Conservation (phyloP, 2,113 vertebrate genomes). For the human (Homo sapiens) region DNA sequence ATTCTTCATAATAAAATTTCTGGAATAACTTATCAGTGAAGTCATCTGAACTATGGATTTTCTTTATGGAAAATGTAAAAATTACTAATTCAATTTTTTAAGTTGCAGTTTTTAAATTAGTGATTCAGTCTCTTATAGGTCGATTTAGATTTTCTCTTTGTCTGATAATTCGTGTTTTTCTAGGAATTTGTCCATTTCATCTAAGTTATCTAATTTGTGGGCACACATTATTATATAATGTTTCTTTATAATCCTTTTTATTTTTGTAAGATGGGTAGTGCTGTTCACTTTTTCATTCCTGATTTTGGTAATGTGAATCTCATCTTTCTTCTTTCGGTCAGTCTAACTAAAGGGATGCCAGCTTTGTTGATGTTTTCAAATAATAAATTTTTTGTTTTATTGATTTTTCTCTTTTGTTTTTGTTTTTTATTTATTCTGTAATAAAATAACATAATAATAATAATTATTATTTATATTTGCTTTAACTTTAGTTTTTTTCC, state of each 20-base stretch:
- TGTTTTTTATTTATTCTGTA: not conserved
- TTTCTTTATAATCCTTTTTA: not conserved
- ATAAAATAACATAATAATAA: no score
- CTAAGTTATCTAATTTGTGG: not conserved
- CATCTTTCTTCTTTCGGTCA: not conserved
- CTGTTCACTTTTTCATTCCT: not conserved
- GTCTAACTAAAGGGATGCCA: not conserved
- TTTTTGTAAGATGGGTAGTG: not conserved
- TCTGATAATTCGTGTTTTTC: not conserved
- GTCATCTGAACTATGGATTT: not conserved
- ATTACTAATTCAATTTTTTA: not conserved
- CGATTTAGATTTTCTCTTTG: not conserved
- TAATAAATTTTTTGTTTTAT: not conserved
- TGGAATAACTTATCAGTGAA: not conserved
- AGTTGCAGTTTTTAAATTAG: not conserved
- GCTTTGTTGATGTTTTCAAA: not conserved
- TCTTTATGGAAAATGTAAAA: not conserved
- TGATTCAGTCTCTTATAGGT: not conserved
- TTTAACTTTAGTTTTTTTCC: not conserved
- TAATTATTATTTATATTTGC: not conserved
- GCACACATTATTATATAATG: not conserved
- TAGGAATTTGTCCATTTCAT: not conserved
- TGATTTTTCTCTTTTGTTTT: not conserved
- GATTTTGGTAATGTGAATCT: not conserved
- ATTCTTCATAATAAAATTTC: not conserved